phyloP scores from a whole-genome alignment of 2,113 vertebrate species.

The Archocentrus centrarchus region DNA sequence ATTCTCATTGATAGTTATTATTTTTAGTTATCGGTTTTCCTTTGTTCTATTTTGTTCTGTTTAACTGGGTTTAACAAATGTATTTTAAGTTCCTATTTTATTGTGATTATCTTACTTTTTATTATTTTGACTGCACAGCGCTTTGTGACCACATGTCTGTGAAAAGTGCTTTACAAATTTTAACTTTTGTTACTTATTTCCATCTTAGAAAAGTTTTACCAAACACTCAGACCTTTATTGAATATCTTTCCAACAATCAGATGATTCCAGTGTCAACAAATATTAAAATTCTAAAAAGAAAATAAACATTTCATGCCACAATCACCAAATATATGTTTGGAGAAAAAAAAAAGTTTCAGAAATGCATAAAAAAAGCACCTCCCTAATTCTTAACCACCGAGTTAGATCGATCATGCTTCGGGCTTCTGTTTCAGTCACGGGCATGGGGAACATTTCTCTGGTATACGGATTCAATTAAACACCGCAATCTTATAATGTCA shows the following conservation, averaged over 20 bases:
- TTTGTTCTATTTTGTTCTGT: too few relatives aligned
- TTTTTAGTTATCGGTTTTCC: too few relatives aligned
- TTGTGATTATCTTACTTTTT: too few relatives aligned
- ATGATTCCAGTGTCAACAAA: too few relatives aligned
- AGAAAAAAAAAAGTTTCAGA: neutral
- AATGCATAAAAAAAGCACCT: neutral
- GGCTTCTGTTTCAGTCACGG: neutral
- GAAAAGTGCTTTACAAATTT: neutral
- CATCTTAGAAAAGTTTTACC: neutral
- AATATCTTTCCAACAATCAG: slow-evolving; percentile 6
- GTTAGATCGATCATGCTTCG: neutral
- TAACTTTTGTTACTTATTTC: neutral
- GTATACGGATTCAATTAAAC: neutral
- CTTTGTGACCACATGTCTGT: too few relatives aligned
- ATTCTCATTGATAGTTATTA: too few relatives aligned
- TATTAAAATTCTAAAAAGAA: too few relatives aligned
- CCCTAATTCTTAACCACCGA: neutral
- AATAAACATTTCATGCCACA: neutral
- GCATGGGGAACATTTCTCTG: neutral
- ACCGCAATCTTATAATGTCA: neutral
- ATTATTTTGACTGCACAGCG: too few relatives aligned
- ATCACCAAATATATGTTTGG: neutral
- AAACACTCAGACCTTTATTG: neutral
- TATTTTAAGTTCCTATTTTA: too few relatives aligned
- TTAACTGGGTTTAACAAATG: too few relatives aligned